Evolutionary conservation across 2,113 vertebrate species (phyloP), one percentile per base, ranked within the genome.

Genomic region (Ameiurus melas): DNA sequence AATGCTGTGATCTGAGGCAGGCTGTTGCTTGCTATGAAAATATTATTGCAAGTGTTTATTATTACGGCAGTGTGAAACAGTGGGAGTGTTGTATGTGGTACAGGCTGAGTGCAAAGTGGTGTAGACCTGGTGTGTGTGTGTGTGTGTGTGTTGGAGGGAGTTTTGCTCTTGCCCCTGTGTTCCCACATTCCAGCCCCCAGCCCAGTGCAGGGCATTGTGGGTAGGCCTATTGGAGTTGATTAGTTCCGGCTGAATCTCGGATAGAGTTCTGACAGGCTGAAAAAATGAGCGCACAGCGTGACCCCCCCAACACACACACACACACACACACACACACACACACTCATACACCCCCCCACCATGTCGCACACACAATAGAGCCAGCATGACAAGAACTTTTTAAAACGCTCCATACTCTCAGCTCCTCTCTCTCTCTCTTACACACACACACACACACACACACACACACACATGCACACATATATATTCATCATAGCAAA

Each of bases 21-120:
- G 94, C 95, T 92, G 91, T 94, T 95, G 94, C 93, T 94, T 93
- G 95, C 94, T 94, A 94, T 93, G 94, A 96, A 95, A 96, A 96
- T 96, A 96, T 96, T 96, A 96, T 96, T 94, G 93, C 95, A 95
- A 95, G 94, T 95, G 95, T 96, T 96, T 96, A 96, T 96, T 96
- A 95, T 95, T 95, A 93, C 92, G 94, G 91, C 92, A 92, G 93
- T 92, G 95, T 95, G 93, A 95, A 95, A 96, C 94, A 95, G 95
- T 95, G 93, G 93, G 95, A 94, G 93, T 92, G 94, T 94, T 95
- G 95, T 94, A 93, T 91, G 86, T 92, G 87, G 91, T 93, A 92
- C 68, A 89, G 92, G 90, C 89, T 85, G 77, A 91, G 89, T 89
- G 22, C 89, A 90, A 92, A 90, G 87, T 80, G 84, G 86, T 80